These are phyloP conservation scores for Philopotamus ludificatus DNA, from an alignment of 1,140 invertebrate species.

Conservation along the genomic window DNA sequence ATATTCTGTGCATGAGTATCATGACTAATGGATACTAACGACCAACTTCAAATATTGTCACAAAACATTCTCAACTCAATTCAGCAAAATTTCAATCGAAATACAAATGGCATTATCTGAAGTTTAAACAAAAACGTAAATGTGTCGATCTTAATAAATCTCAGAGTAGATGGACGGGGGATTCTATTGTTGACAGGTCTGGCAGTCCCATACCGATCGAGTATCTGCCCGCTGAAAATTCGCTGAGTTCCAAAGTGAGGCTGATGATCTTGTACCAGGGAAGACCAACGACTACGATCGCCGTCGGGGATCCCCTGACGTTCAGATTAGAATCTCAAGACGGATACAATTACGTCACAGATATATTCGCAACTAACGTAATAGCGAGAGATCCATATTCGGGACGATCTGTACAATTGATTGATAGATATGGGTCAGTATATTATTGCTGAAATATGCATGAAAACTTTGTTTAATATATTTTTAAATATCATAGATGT, in stretches of 20 bases:
- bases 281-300: slow-evolving; percentile 87
- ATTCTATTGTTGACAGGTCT: slow-evolving; percentile 62
- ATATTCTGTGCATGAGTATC: slow-evolving; percentile 36
- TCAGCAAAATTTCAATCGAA: not conserved
- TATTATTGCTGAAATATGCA: not conserved
- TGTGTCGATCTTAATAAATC: slow-evolving; percentile 44
- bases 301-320: slow-evolving; percentile 89
- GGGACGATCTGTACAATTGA: slow-evolving; percentile 83
- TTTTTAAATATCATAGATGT: slow-evolving; percentile 61
- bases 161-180: slow-evolving; percentile 52
- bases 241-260: slow-evolving; percentile 81
- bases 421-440: slow-evolving; percentile 82
- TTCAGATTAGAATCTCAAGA: slow-evolving; percentile 87
- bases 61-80: not conserved
- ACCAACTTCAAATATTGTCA: slow-evolving; percentile 50
- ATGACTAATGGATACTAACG: slow-evolving; percentile 51
- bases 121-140: slow-evolving; percentile 18
- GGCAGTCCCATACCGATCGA: slow-evolving; percentile 89
- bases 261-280: slow-evolving; percentile 85
- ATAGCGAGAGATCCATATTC: slow-evolving; percentile 92
- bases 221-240: slow-evolving; percentile 86
- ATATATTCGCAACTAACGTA: slow-evolving; percentile 91
- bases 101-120: slow-evolving; percentile 25
- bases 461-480: not conserved
- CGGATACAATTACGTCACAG: slow-evolving; percentile 82